Conservation (phyloP, 2,888 invertebrate species). For the Acrocera orbiculus region DNA sequence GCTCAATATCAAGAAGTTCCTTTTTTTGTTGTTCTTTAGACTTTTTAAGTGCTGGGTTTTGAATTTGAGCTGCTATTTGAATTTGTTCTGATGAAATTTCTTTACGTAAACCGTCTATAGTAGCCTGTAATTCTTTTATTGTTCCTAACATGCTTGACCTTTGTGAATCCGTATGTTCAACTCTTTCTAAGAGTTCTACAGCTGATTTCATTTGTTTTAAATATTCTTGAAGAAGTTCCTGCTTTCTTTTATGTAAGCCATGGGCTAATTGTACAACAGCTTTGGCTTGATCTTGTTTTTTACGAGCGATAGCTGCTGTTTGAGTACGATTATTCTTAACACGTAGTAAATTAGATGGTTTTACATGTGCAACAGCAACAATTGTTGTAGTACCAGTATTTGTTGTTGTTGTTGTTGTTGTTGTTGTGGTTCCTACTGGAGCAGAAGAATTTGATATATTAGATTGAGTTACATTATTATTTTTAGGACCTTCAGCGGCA, state of each 20-base stretch:
- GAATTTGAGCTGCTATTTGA: constrained; percentile 28
- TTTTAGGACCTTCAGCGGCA: constrained; percentile 10
- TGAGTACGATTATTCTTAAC: constrained; percentile 41
- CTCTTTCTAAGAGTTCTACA: constrained; percentile 64
- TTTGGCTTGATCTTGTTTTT: constrained; percentile 55
- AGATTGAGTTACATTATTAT: background rate
- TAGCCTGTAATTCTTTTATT: constrained; percentile 64
- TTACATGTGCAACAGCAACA: constrained; percentile 15
- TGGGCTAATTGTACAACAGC: constrained; percentile 59
- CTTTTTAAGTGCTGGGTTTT: constrained; percentile 35
- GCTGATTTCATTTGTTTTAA: constrained; percentile 72
- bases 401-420: constrained; percentile 8
- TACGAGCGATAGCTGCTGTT: constrained; percentile 51
- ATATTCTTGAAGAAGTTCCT: constrained; percentile 72
- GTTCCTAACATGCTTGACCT: constrained; percentile 58
- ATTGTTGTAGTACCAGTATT: constrained; percentile 10
- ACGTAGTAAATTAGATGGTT: constrained; percentile 15
- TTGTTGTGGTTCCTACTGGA: constrained; percentile 15
- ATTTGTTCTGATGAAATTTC: constrained; percentile 30
- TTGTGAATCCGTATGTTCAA: constrained; percentile 52
- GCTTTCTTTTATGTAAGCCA: constrained; percentile 68
- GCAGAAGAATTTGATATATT: constrained; percentile 14
- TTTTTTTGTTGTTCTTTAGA: constrained; percentile 69
- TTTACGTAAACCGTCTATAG: constrained; percentile 44
- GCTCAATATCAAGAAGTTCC: constrained; percentile 76